These are phyloP conservation scores for Graptemys geographica DNA, from an alignment of 2,797 vertebrate genomes.

Conservation along the genomic window DNA sequence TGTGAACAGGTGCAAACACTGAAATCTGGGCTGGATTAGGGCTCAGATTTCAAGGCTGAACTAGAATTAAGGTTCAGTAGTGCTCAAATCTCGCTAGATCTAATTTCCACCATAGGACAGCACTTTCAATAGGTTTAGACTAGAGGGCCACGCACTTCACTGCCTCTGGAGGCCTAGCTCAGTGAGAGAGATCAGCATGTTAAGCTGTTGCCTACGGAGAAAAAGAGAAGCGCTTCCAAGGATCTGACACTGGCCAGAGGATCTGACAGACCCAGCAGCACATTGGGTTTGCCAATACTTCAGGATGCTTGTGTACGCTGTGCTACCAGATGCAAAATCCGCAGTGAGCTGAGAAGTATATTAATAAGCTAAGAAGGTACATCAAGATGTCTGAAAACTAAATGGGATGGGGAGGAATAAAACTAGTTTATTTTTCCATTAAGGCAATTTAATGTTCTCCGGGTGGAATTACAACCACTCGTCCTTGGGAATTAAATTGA, in stretches of 20 bases:
- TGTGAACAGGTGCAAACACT: not conserved
- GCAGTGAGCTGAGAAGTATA: constrained; percentile 61
- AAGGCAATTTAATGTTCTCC: constrained; percentile 59
- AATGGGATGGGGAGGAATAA: constrained; percentile 47
- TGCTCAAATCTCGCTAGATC: not conserved
- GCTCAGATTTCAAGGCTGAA: not conserved
- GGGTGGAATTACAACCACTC: constrained; percentile 15
- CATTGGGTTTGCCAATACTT: not conserved
- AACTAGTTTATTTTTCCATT: constrained; percentile 69
- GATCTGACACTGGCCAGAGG: constrained; percentile 28
- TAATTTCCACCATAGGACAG: not conserved
- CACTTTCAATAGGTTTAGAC: not conserved
- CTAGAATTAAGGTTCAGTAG: not conserved
- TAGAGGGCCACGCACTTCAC: not conserved
- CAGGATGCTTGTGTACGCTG: constrained; percentile 43
- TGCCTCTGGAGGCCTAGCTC: not conserved
- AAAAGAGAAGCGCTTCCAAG: not conserved
- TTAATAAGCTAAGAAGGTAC: constrained; percentile 62
- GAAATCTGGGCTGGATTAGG: not conserved
- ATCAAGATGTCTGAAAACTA: constrained; percentile 60
- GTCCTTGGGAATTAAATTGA: constrained; percentile 68
- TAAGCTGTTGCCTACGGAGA: not conserved
- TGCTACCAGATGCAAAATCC: constrained; percentile 68
- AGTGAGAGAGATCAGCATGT: not conserved
- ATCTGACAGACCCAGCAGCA: not conserved